Base-by-base conservation (phyloP, 2,113 vertebrate genomes). In the Ammodytes marinus region DNA sequence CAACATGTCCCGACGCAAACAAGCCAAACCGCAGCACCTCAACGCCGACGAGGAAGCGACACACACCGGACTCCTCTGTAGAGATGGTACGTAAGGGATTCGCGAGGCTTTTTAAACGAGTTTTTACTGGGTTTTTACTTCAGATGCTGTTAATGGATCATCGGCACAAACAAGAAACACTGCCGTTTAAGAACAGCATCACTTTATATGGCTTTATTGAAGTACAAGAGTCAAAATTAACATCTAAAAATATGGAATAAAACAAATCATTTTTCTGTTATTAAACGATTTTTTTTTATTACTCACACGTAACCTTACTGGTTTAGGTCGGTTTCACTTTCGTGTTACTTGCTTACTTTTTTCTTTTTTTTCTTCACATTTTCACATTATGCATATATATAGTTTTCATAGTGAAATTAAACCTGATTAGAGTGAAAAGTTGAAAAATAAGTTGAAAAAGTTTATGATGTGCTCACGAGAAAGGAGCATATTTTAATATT, bases 1-100 rank as follows among this genome's bases (percentile, higher is more conserved):
- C 97, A 95, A 95, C 95, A 99, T 99, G 98, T 99, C 98, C 95
- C 97, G 98, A 84, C 96, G 98, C 93, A 99, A 99, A 94, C 98
- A 99, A 95, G 96, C 97, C 92, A 97, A 97, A 84, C 98, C 98
- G 64, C 97, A 97, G 95, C 98, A 98, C 86, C 97, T 98, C 91
- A 93, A 86, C 87, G 95, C 96, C 67, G 96, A 96, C 35, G 94
- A 95, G 84, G 96, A 96, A 86, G 95, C 95, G 90, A 92, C 95
- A 68, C 93, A 89, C 83, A 92, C 89, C 84, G 96, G 95, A 93
- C 89, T 92, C 88, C 89, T 94, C 92, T 83, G 95, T 35, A 91
- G 90, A 74, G 86, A 95, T 86, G 97, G 97, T 97, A 96, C 27
- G 27, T 27, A 27, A 27, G 27, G 93, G 88, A 55, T 59, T 64